Evolutionary conservation across 2,888 invertebrate genomes (phyloP).

Genomic region (Cerastoderma edule): DNA sequence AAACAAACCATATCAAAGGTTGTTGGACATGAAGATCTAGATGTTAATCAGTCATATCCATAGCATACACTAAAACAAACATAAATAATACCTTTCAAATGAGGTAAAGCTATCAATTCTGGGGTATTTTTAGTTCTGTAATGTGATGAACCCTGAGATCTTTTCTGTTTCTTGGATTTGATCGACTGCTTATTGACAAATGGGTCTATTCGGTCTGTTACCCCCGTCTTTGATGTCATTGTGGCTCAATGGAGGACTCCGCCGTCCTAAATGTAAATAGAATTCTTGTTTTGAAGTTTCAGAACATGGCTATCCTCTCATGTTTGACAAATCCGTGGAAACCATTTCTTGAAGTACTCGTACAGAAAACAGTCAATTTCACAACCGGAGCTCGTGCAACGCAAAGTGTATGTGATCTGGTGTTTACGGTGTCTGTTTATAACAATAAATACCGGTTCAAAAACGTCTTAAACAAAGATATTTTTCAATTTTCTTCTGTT

Average conservation of each 20-base stretch:
- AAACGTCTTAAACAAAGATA: slow-evolving; percentile 22
- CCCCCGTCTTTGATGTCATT: slow-evolving; percentile 73
- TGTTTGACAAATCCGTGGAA: slow-evolving; percentile 73
- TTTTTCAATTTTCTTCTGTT: slow-evolving; percentile 59
- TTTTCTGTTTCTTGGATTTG: slow-evolving; percentile 99
- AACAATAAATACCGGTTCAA: slow-evolving; percentile 14
- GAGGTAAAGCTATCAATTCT: slow-evolving; percentile 97
- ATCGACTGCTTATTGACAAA: slow-evolving; percentile 96
- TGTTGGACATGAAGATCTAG: no score
- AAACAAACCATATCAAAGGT: no score
- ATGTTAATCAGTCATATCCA: no score
- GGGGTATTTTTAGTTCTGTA: slow-evolving; percentile 99
- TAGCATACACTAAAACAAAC: no score
- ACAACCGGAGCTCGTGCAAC: slow-evolving; percentile 1
- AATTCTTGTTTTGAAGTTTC: slow-evolving; percentile 41
- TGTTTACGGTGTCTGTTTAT: slow-evolving; percentile 30
- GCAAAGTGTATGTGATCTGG: slow-evolving; percentile 4
- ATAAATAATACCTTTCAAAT: slow-evolving; percentile 93
- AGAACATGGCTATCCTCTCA: slow-evolving; percentile 73
- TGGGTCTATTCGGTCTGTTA: slow-evolving; percentile 99
- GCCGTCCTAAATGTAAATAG: slow-evolving; percentile 26
- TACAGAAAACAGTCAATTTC: slow-evolving; percentile 16
- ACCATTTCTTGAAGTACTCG: slow-evolving; percentile 59
- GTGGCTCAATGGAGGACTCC: slow-evolving; percentile 50
- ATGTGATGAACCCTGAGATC: slow-evolving; percentile 99